Evolutionary conservation across 2,113 vertebrate genomes (phyloP).

Genomic region (Saguinus imperator): DNA sequence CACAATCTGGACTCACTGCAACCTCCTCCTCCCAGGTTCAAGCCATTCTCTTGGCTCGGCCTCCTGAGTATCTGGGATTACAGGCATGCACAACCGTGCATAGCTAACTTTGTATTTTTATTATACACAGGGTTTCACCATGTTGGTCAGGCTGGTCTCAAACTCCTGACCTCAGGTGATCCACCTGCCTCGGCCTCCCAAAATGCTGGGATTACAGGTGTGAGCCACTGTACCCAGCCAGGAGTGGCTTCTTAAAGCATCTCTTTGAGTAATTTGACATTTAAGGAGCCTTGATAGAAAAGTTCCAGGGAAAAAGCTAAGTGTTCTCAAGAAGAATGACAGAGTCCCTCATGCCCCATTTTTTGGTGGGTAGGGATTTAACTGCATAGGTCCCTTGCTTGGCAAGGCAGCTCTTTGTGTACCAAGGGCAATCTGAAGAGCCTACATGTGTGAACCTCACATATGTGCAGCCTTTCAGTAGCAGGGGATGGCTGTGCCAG

Average conservation of each 20-base stretch:
- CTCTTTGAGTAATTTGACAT: neutral
- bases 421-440: neutral
- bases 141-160: no score
- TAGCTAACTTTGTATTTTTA: no score
- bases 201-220: no score
- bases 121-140: no score
- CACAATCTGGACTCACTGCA: no score
- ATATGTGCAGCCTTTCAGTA: neutral
- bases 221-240: neutral
- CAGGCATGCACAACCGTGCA: no score
- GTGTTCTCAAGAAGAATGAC: neutral
- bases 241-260: neutral
- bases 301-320: neutral
- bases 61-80: no score
- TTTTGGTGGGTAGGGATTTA: neutral
- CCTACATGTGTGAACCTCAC: neutral
- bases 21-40: no score
- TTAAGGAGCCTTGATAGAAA: neutral
- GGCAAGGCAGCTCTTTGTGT: neutral
- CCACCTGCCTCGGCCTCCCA: no score
- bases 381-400: neutral
- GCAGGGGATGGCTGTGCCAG: no score
- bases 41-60: no score
- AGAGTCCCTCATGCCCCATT: neutral
- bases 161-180: no score